These are phyloP conservation scores for Pelodytes ibericus DNA, from an alignment of 2,797 vertebrate species.

Conservation along the genomic window DNA sequence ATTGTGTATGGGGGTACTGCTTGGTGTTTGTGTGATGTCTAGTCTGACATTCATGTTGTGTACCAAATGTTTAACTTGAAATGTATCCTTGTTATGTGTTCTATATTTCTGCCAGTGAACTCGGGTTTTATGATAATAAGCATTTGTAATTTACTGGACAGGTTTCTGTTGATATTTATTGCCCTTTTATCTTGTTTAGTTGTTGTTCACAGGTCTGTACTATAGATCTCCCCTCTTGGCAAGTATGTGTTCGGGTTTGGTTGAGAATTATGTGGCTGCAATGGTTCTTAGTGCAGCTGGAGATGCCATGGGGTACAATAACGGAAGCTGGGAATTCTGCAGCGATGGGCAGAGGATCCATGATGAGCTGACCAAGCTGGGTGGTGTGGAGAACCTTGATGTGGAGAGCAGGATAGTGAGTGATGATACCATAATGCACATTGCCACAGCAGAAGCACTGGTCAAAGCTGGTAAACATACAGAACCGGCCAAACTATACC, in stretches of 20 bases:
- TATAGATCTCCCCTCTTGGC: not conserved
- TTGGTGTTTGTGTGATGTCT: too few relatives aligned
- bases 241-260: conserved; percentile 42
- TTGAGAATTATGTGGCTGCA: conserved; percentile 73
- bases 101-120: too few relatives aligned
- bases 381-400: conserved; percentile 70
- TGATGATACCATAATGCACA: conserved; percentile 81
- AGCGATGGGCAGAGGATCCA: conserved; percentile 69
- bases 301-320: conserved; percentile 73
- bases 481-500: conserved; percentile 62
- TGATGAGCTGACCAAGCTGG: conserved; percentile 67
- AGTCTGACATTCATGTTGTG: too few relatives aligned
- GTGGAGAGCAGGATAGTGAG: conserved; percentile 72
- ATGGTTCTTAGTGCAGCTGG: conserved; percentile 76
- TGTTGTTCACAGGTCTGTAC: conserved; percentile 22
- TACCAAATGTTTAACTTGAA: too few relatives aligned
- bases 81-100: too few relatives aligned
- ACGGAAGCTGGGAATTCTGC: conserved; percentile 73
- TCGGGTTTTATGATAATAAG: too few relatives aligned
- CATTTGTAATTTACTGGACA: too few relatives aligned
- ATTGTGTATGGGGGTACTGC: too few relatives aligned
- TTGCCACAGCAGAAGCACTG: conserved; percentile 79
- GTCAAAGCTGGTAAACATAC: conserved; percentile 58
- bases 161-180: not conserved
- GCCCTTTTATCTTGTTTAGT: conserved; percentile 17